These are phyloP conservation scores for Dipus sagitta DNA, from an alignment of 2,797 vertebrate species.

Conservation along the genomic window DNA sequence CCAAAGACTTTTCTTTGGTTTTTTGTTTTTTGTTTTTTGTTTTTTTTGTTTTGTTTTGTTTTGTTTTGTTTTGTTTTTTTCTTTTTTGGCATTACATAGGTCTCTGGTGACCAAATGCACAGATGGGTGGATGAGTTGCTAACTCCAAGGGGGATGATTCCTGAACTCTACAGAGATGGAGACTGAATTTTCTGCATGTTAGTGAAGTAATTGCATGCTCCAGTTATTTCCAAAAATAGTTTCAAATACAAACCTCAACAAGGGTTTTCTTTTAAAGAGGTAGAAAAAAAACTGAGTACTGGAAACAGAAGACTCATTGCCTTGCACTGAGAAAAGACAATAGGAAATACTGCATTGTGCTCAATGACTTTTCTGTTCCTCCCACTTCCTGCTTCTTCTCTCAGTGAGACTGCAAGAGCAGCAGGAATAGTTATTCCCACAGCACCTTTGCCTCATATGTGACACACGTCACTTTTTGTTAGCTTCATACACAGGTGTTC, in stretches of 20 bases:
- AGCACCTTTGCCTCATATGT: background rate
- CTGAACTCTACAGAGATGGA: slow-evolving; percentile 40
- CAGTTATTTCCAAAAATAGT: slow-evolving; percentile 74
- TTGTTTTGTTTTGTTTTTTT: too few species aligned
- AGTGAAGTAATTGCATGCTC: slow-evolving; percentile 62
- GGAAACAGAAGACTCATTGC: background rate
- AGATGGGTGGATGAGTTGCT: slow-evolving; percentile 63
- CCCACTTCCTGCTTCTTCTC: background rate
- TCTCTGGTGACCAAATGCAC: slow-evolving; percentile 66
- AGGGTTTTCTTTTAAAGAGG: slow-evolving; percentile 64
- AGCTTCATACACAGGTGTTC: background rate
- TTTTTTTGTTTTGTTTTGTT: too few species aligned
- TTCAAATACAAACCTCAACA: slow-evolving; percentile 61
- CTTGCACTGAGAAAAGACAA: background rate
- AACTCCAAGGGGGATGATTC: slow-evolving; percentile 62
- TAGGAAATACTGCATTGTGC: background rate
- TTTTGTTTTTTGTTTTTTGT: too few species aligned
- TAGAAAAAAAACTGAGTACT: slow-evolving; percentile 2
- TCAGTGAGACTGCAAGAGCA: background rate
- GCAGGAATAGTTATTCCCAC: background rate
- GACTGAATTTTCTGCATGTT: slow-evolving; percentile 45
- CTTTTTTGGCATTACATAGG: background rate
- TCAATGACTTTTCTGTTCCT: slow-evolving; percentile 5
- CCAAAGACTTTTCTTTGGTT: background rate
- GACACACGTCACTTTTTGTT: background rate